Conservation (phyloP, 2,113 vertebrate genomes). For the Callopanchax toddi region DNA sequence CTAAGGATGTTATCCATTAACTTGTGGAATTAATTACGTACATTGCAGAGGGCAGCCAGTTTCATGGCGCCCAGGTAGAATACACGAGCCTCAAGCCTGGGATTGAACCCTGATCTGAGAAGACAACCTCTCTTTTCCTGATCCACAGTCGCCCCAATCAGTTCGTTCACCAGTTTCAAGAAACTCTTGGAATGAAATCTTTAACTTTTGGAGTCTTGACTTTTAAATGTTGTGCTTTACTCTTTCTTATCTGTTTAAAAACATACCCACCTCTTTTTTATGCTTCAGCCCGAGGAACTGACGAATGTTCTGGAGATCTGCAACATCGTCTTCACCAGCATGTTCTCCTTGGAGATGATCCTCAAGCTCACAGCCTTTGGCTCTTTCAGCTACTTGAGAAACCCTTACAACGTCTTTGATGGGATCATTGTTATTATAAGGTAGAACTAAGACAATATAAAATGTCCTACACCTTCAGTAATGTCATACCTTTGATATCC, state of each 20-base stretch:
- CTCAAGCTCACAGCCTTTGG: conserved; percentile 94
- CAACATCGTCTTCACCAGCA: conserved; percentile 98
- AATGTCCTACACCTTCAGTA: neutral
- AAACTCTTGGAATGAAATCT: too few relatives aligned
- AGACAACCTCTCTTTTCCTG: too few relatives aligned
- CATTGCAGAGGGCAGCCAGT: too few relatives aligned
- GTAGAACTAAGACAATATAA: conserved; percentile 31
- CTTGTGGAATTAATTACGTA: too few relatives aligned
- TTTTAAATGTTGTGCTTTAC: neutral
- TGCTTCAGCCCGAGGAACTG: conserved; percentile 89
- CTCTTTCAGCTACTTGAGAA: conserved; percentile 92
- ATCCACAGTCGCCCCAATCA: too few relatives aligned
- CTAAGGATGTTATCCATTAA: too few relatives aligned
- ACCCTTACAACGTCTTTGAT: conserved; percentile 97
- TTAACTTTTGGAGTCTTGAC: neutral
- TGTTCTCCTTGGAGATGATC: conserved; percentile 98
- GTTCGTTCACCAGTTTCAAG: too few relatives aligned
- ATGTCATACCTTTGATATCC: neutral
- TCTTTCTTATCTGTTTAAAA: neutral
- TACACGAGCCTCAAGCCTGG: too few relatives aligned
- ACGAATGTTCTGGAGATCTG: conserved; percentile 97
- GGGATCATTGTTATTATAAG: conserved; percentile 98
- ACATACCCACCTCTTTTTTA: too few relatives aligned
- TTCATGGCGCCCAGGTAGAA: too few relatives aligned
- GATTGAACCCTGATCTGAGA: too few relatives aligned